Percentiles rank a stretch among this genome's conserved stretches.
These are phyloP conservation scores for Chaetoderma sp. DNA, from an alignment of 2,888 invertebrate species.

Conservation along the genomic window DNA sequence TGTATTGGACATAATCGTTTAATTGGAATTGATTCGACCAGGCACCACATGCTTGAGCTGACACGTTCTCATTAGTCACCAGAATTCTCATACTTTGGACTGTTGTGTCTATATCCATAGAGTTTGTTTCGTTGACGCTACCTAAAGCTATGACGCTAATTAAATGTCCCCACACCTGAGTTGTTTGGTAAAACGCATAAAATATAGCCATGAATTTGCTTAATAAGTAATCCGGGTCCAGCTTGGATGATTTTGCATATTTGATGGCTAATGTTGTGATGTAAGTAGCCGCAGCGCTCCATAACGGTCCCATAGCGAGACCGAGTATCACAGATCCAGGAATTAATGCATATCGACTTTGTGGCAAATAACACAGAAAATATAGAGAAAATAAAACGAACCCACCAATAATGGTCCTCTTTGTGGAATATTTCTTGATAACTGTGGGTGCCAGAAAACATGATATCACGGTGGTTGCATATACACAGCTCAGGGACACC, in stretches of 20 bases:
- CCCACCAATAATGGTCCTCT: constrained; percentile 63
- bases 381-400: constrained; percentile 58
- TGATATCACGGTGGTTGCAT: constrained; percentile 61
- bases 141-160: constrained; percentile 57
- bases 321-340: constrained; percentile 60
- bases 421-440: constrained; percentile 58
- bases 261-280: constrained; percentile 62
- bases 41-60: constrained; percentile 41
- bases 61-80: not conserved
- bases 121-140: constrained; percentile 14
- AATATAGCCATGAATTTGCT: constrained; percentile 65
- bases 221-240: constrained; percentile 54
- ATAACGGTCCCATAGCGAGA: constrained; percentile 59
- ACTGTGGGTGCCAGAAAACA: constrained; percentile 64
- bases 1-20: constrained; percentile 12
- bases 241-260: constrained; percentile 52
- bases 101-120: not conserved
- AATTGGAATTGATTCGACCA: not conserved
- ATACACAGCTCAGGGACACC: constrained; percentile 61
- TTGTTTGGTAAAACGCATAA: constrained; percentile 58
- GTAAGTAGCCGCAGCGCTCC: constrained; percentile 65
- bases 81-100: not conserved
- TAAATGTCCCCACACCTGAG: constrained; percentile 65
- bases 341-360: constrained; percentile 55
- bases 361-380: constrained; percentile 62